Conservation (phyloP, 2,888 invertebrate species). For the Campoplex nolae region DNA sequence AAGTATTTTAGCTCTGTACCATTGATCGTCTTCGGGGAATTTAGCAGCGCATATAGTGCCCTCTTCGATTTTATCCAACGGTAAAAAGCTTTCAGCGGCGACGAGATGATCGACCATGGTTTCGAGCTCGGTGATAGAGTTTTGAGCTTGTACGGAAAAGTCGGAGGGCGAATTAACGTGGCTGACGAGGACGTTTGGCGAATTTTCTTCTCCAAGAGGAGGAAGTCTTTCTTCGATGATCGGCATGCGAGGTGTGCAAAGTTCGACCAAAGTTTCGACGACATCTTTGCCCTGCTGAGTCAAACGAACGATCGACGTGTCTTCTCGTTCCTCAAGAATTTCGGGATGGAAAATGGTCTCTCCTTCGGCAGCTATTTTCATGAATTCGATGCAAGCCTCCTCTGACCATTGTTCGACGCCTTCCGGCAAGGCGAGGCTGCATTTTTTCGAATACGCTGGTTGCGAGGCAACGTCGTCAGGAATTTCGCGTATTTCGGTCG, state of each 20-base stretch:
- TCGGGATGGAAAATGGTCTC: conserved; percentile 86
- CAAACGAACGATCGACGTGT: conserved; percentile 88
- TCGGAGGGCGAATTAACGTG: conserved; percentile 77
- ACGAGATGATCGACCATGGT: conserved; percentile 87
- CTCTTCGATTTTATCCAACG: conserved; percentile 84
- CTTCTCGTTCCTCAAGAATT: conserved; percentile 87
- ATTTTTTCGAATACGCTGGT: conserved; percentile 88
- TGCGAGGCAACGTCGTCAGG: conserved; percentile 87
- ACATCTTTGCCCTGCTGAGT: conserved; percentile 87
- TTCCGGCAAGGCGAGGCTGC: conserved; percentile 86
- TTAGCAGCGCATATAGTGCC: conserved; percentile 88
- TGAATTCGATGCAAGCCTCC: conserved; percentile 81
- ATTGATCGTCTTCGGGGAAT: conserved; percentile 88
- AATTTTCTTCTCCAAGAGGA: conserved; percentile 80
- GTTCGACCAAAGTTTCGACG: conserved; percentile 40
- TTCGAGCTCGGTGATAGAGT: conserved; percentile 86
- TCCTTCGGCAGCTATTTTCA: conserved; percentile 84
- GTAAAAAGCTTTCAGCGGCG: conserved; percentile 86
- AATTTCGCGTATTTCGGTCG: conserved; percentile 87
- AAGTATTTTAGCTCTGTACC: conserved; percentile 89
- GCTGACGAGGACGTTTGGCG: conserved; percentile 74
- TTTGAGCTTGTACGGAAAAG: conserved; percentile 83
- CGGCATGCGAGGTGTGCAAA: conserved; percentile 51
- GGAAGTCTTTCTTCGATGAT: conserved; percentile 76
- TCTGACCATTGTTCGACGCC: conserved; percentile 85